Evolutionary conservation across 1,140 invertebrate genomes (phyloP).

Genomic region (Caenorhabditis brenneri): DNA sequence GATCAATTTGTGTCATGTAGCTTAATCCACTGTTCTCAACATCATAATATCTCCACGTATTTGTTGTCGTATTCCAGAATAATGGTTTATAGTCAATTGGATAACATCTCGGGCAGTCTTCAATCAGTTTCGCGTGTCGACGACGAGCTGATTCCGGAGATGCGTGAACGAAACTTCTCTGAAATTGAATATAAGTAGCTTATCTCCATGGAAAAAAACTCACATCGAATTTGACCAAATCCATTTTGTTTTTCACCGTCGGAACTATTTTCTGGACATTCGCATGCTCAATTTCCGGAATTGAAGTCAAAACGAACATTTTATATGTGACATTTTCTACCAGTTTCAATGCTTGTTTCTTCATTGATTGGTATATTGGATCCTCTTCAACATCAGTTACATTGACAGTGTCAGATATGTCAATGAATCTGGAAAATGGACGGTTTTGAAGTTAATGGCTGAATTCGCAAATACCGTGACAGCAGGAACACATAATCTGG

Average conservation of each 20-base stretch:
- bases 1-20: neutral
- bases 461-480: neutral
- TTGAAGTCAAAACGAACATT: neutral
- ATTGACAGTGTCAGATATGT: neutral
- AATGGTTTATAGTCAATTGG: neutral
- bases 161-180: neutral
- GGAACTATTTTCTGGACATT: neutral
- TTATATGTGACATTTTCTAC: neutral
- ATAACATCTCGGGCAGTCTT: neutral
- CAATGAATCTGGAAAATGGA: neutral
- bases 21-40: neutral
- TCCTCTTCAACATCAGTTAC: neutral
- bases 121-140: neutral
- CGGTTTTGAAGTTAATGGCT: neutral
- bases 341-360: neutral
- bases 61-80: neutral
- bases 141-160: neutral
- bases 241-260: neutral
- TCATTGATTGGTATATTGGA: neutral
- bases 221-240: neutral
- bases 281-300: neutral
- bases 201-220: neutral
- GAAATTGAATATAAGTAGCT: neutral
- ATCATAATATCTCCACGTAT: neutral
- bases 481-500: neutral